A percentile compares a stretch with the other conserved stretches of the same genome.
phyloP scores from a whole-genome alignment of 2,797 vertebrate genomes.

The Glyptemys insculpta region DNA sequence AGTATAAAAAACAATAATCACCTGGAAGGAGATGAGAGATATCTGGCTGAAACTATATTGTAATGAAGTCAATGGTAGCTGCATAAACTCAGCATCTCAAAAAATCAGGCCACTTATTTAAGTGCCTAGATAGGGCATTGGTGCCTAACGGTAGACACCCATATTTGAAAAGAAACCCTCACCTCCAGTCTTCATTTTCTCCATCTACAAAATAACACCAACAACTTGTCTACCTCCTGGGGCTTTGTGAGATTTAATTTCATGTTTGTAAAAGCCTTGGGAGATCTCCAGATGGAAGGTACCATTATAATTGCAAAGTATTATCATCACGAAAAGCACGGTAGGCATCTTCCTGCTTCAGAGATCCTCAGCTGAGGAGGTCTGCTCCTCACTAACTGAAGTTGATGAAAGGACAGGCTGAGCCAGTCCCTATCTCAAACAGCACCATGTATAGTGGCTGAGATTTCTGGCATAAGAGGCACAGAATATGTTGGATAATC shows the following conservation, averaged over 20 bases:
- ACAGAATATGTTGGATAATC: background rate
- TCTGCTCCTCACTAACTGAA: background rate
- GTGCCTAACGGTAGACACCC: background rate
- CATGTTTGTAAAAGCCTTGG: background rate
- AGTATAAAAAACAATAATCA: background rate
- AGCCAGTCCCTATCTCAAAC: background rate
- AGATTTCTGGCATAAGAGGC: background rate
- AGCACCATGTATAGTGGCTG: background rate
- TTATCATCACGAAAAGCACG: background rate
- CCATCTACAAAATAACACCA: background rate
- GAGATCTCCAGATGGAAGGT: constrained; percentile 1
- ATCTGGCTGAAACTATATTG: background rate
- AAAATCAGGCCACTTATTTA: background rate
- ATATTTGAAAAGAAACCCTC: background rate
- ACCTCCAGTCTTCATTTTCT: background rate
- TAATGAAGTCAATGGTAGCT: background rate
- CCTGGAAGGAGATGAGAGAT: constrained; percentile 8
- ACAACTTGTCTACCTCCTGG: background rate
- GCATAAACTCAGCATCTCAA: background rate
- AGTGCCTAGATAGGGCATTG: background rate
- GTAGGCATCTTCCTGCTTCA: background rate
- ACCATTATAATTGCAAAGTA: background rate
- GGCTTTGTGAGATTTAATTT: background rate
- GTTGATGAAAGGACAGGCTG: background rate
- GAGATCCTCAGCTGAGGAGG: background rate